Evolutionary conservation across 1,140 invertebrate species (phyloP).

Genomic region (Apis florea): DNA sequence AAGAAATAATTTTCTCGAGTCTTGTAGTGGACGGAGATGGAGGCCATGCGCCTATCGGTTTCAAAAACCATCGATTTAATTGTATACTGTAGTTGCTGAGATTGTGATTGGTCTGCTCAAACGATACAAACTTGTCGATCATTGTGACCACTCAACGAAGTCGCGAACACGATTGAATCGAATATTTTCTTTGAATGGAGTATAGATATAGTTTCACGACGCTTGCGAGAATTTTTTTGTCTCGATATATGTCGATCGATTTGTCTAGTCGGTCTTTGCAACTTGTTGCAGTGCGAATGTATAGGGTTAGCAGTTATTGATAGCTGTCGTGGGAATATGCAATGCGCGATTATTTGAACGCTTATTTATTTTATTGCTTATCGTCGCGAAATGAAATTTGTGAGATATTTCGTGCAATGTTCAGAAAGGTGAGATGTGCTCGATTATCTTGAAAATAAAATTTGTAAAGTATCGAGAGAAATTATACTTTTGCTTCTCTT

Average conservation of each 20-base stretch:
- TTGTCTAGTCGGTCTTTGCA: neutral
- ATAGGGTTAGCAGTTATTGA: neutral
- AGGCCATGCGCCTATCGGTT: constrained; percentile 57
- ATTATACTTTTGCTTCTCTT: too few relatives aligned
- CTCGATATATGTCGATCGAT: constrained; percentile 30
- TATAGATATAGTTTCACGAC: too few relatives aligned
- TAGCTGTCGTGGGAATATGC: neutral
- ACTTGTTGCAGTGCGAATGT: neutral
- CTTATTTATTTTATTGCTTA: too few relatives aligned
- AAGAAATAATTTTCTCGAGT: constrained; percentile 18
- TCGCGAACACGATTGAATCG: neutral
- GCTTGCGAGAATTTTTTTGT: neutral
- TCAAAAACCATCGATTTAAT: constrained; percentile 51
- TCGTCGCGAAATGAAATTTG: too few relatives aligned
- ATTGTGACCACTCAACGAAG: too few relatives aligned
- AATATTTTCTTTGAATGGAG: too few relatives aligned
- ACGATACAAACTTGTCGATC: neutral
- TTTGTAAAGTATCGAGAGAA: too few relatives aligned
- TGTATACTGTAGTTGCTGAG: constrained; percentile 26
- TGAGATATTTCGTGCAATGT: too few relatives aligned
- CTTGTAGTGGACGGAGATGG: neutral
- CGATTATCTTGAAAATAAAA: too few relatives aligned
- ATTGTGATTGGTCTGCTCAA: constrained; percentile 1
- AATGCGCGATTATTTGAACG: neutral
- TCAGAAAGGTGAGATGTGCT: too few relatives aligned